Evolutionary conservation across 2,113 vertebrate species (phyloP).

Genomic region (Phocoena phocoena): DNA sequence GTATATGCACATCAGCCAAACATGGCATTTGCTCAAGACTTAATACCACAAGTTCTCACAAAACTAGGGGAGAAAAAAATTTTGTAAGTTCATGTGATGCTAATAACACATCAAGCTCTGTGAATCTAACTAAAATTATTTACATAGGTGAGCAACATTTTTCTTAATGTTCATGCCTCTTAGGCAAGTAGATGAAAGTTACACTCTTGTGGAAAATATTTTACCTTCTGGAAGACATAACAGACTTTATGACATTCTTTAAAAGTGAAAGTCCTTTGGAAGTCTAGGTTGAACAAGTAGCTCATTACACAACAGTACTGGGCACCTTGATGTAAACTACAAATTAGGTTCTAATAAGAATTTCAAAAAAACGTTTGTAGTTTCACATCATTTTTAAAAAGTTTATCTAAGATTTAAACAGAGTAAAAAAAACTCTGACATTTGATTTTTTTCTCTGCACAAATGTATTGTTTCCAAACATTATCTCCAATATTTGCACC

Average conservation of each 20-base stretch:
- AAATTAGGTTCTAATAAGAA: not conserved
- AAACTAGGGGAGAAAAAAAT: constrained; percentile 8
- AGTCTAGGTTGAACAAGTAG: not conserved
- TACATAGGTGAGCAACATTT: not conserved
- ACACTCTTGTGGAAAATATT: constrained; percentile 20
- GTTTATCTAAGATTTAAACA: not conserved
- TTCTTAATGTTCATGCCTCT: not conserved
- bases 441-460: not conserved
- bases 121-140: constrained; percentile 35
- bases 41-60: constrained; percentile 40
- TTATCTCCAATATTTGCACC: not conserved
- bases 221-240: constrained; percentile 33
- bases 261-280: constrained; percentile 27
- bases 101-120: not conserved
- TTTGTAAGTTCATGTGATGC: not conserved
- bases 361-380: not conserved
- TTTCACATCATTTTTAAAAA: not conserved
- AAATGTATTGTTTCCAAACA: not conserved
- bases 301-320: not conserved
- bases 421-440: not conserved
- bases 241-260: not conserved
- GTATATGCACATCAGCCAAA: constrained; percentile 47
- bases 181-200: constrained; percentile 42
- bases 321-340: not conserved
- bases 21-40: constrained; percentile 32